A percentile compares a stretch with the other conserved stretches of the same genome.
phyloP scores from a whole-genome alignment of 2,797 vertebrate genomes.

The Argentina silus region DNA sequence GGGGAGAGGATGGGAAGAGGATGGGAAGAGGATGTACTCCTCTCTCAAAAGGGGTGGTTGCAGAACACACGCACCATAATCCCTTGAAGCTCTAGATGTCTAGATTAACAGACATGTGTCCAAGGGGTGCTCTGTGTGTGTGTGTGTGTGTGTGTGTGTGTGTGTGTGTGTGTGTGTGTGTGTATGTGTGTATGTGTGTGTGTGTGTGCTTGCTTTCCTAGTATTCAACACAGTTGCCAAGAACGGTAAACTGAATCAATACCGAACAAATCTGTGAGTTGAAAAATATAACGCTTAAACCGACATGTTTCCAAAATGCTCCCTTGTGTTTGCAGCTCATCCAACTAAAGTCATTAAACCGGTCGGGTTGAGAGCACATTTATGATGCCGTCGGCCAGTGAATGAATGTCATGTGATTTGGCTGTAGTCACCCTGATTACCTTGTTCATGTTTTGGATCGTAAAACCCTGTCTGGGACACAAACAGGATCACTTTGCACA shows the following conservation, averaged over 20 bases:
- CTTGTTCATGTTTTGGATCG: not conserved
- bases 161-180: constrained; percentile 12
- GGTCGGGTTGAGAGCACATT: too few relatives aligned
- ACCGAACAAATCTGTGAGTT: not conserved
- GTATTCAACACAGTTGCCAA: too few relatives aligned
- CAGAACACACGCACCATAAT: too few relatives aligned
- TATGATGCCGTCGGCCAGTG: not conserved
- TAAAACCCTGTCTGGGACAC: not conserved
- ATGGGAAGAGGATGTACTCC: too few relatives aligned
- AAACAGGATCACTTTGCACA: not conserved
- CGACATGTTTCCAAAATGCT: too few relatives aligned
- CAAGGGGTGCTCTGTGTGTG: not conserved
- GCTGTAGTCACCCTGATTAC: not conserved
- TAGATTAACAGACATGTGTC: not conserved
- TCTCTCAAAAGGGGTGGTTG: too few relatives aligned
- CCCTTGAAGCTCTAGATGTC: too few relatives aligned
- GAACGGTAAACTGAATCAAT: not conserved
- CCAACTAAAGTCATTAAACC: too few relatives aligned
- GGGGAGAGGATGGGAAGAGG: too few relatives aligned
- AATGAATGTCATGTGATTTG: not conserved
- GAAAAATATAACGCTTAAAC: not conserved
- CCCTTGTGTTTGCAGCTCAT: too few relatives aligned
- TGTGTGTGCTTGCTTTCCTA: too few relatives aligned
- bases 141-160: not conserved
- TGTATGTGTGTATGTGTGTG: constrained; percentile 19